phyloP scores from a whole-genome alignment of 2,113 vertebrate genomes.

The Hyla sarda region DNA sequence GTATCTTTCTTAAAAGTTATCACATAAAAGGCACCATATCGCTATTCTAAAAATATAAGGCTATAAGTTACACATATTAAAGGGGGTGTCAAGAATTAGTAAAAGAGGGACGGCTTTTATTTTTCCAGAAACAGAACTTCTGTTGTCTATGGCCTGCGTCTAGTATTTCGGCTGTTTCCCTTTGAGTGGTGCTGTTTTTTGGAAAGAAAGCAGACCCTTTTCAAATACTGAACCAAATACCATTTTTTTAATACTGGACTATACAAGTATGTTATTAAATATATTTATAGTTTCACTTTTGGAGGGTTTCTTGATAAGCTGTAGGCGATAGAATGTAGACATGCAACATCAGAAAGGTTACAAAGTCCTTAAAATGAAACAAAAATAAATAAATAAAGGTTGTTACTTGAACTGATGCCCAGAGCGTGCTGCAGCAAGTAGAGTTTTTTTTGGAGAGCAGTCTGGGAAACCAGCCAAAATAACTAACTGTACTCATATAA shows the following conservation, averaged over 20 bases:
- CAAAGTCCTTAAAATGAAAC: background rate
- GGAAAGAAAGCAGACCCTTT: too few species aligned
- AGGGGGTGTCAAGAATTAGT: too few species aligned
- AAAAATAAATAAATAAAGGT: background rate
- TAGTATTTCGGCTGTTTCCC: background rate
- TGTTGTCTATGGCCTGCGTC: background rate
- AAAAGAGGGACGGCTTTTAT: background rate
- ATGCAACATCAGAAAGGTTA: background rate
- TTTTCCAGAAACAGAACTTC: background rate
- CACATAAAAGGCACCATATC: background rate
- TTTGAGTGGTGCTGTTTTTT: too few species aligned
- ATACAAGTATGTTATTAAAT: too few species aligned
- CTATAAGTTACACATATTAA: background rate
- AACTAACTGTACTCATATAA: background rate
- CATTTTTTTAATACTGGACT: too few species aligned
- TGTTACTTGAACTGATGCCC: slow-evolving; percentile 26
- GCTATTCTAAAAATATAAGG: background rate
- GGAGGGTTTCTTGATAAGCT: background rate
- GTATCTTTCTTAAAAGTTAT: background rate
- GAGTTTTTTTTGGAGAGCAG: slow-evolving; percentile 49
- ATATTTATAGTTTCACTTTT: background rate
- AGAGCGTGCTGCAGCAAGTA: slow-evolving; percentile 31
- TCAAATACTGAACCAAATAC: too few species aligned
- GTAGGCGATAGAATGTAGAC: background rate
- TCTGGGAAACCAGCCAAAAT: slow-evolving; percentile 44